Evolutionary conservation across 2,888 invertebrate genomes (phyloP).

Genomic region (Dasypolia templi): DNA sequence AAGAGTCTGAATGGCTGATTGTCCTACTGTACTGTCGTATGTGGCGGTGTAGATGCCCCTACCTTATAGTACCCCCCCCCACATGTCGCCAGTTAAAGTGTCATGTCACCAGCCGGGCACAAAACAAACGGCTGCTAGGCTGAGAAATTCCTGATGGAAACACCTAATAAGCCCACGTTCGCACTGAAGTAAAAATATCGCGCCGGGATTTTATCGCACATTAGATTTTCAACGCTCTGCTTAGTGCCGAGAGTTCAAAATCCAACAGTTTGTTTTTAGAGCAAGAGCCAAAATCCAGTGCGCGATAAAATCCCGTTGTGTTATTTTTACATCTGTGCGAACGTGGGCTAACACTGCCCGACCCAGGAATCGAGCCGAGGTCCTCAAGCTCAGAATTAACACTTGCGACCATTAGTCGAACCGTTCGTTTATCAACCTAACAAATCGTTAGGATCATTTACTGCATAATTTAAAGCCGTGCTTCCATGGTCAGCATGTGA

Average conservation of each 20-base stretch:
- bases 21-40: conserved; percentile 2
- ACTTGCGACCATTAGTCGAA: not conserved
- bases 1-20: not conserved
- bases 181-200: too few relatives aligned
- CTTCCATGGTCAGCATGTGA: not conserved
- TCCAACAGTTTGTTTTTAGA: too few relatives aligned
- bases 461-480: not conserved
- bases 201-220: too few relatives aligned
- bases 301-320: too few relatives aligned
- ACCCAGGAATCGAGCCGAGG: not conserved
- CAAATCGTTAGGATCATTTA: not conserved
- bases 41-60: too few relatives aligned
- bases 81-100: not conserved
- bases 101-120: not conserved
- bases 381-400: not conserved
- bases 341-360: too few relatives aligned
- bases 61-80: too few relatives aligned
- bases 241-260: too few relatives aligned
- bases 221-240: too few relatives aligned
- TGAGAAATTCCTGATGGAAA: not conserved
- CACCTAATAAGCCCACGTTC: too few relatives aligned
- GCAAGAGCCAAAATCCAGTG: too few relatives aligned
- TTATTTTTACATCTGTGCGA: too few relatives aligned
- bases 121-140: not conserved
- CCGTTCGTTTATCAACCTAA: not conserved